Base-by-base conservation (phyloP, 2,888 invertebrate genomes). In the Deladenus siricidicola region DNA sequence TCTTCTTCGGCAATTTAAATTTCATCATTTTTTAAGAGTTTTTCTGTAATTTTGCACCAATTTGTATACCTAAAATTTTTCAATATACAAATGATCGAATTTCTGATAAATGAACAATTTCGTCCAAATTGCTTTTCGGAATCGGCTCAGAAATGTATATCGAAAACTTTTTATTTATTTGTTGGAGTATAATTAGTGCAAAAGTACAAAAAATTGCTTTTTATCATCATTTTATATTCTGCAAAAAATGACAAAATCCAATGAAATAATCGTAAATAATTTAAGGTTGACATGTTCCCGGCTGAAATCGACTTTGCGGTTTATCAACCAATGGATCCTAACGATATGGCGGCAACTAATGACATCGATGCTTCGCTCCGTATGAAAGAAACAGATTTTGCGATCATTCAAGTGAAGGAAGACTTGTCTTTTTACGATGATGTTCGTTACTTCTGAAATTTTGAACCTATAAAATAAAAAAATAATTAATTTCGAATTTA, bases 301-400 rank as follows among this genome's bases (percentile, higher is more conserved):
- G 53, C 34, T n/a, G 39, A 53, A 21, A 53, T 53, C 19, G 53
- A 53, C n/a, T 53, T 53, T 24, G 53, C 53, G 4, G 53, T 39
- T 39, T 43, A 21, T 21, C 34, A 53, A 34, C 53, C 52, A 21
- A 29, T 6, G 23, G 30, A 39, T 4, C 19, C 19, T 1, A 17
- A 1, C 23, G 53, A 53, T n/a, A 1, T 4, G 6, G n/a, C n/a
- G 4, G 8, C 39, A 34, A 14, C 14, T 34, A 14, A 14, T 10
- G 14, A 53, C 10, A 1, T 10, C n/a, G 17, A n/a, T 4, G 34
- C 21, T 2, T 34, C 29, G 23, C 30, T 2, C 10, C 2, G 42
- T 19, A 53, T 34, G 10, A 23, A 29, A 21, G 53, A 19, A 29
- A 23, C 29, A 3, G 53, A 53, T 39, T 39, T 53, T 30, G 53